phyloP scores from a whole-genome alignment of 2,888 invertebrate genomes.

The Drosophila monieri region DNA sequence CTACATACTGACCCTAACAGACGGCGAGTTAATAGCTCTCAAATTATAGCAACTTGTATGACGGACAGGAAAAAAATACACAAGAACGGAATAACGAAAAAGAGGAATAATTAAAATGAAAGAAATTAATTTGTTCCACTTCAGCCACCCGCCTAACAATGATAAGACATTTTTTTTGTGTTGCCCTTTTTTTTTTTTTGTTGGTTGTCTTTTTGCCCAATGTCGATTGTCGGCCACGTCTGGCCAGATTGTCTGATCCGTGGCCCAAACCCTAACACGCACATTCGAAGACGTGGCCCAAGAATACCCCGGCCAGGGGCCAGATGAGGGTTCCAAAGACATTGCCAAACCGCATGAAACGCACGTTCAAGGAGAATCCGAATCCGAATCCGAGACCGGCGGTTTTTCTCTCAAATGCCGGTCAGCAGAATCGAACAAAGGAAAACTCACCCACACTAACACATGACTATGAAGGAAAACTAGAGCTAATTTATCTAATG shows the following conservation, averaged over 20 bases:
- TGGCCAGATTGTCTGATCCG: slow-evolving; percentile 56
- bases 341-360: slow-evolving; percentile 46
- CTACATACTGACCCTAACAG: slow-evolving; percentile 51
- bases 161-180: slow-evolving; percentile 54
- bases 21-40: slow-evolving; percentile 68
- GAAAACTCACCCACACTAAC: slow-evolving; percentile 1
- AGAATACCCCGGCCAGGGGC: slow-evolving; percentile 52
- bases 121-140: slow-evolving; percentile 79
- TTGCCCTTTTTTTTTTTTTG: not conserved
- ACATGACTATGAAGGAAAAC: slow-evolving; percentile 51
- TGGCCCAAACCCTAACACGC: slow-evolving; percentile 56
- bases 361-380: slow-evolving; percentile 53
- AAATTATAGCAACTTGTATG: slow-evolving; percentile 67
- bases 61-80: slow-evolving; percentile 16
- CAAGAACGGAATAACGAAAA: not conserved
- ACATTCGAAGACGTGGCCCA: slow-evolving; percentile 4
- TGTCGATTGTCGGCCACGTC: slow-evolving; percentile 44
- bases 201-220: slow-evolving; percentile 49
- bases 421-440: slow-evolving; percentile 20
- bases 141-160: slow-evolving; percentile 79
- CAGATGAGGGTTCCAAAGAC: not conserved
- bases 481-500: slow-evolving; percentile 73
- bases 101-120: slow-evolving; percentile 67
- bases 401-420: slow-evolving; percentile 19
- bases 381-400: slow-evolving; percentile 20